phyloP scores from a whole-genome alignment of 2,113 vertebrate species.

The Mastomys coucha region DNA sequence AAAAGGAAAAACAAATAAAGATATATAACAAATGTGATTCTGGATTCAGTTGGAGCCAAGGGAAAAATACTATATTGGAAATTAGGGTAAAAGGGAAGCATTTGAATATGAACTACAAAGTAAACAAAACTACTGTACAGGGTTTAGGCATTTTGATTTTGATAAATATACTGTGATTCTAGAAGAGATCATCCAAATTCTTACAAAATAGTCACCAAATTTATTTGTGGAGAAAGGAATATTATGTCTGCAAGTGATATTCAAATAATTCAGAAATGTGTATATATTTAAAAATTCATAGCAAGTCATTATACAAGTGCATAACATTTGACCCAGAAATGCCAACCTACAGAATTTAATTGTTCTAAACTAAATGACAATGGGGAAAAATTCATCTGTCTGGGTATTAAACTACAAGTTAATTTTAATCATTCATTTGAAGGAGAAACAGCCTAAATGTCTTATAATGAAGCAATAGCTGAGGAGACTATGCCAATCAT shows the following conservation, averaged over 20 bases:
- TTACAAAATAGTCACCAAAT: background rate
- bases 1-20: background rate
- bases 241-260: background rate
- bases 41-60: background rate
- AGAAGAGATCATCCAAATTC: background rate
- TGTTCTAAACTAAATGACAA: conserved; percentile 23
- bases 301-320: background rate
- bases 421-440: conserved; percentile 60
- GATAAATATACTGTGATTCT: background rate
- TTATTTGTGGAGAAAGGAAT: conserved; percentile 6
- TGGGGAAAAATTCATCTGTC: background rate
- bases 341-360: conserved; percentile 19
- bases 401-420: conserved; percentile 32
- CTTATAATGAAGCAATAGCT: background rate
- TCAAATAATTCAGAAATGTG: background rate
- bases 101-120: background rate
- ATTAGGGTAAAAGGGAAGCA: background rate
- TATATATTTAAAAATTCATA: background rate
- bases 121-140: background rate
- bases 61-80: background rate
- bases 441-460: background rate
- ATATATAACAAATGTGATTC: background rate
- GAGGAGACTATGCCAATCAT: conserved; percentile 1
- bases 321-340: conserved; percentile 31
- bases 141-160: background rate